Conservation (phyloP, 2,888 invertebrate genomes). For the Athalia circularis region DNA sequence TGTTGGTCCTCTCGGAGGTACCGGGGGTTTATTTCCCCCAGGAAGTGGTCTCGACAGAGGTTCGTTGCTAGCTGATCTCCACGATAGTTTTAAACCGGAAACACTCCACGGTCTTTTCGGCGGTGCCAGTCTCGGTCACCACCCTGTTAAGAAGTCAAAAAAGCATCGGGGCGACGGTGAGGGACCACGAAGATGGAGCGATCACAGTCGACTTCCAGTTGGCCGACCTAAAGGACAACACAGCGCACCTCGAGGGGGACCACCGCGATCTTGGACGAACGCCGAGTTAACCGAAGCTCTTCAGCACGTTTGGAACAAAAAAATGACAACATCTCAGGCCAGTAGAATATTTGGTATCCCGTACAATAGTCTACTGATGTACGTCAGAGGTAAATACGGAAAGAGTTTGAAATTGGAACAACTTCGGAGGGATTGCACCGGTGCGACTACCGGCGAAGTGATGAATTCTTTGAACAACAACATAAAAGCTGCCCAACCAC, state of each 20-base stretch:
- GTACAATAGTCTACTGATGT: conserved; percentile 94
- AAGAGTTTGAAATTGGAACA: conserved; percentile 93
- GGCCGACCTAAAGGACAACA: conserved; percentile 93
- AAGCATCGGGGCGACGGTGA: conserved; percentile 62
- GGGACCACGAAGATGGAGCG: conserved; percentile 67
- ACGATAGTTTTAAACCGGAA: conserved; percentile 71
- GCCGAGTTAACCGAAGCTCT: conserved; percentile 92
- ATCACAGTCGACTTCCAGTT: conserved; percentile 76
- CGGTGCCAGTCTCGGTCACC: conserved; percentile 55
- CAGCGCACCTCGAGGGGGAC: conserved; percentile 92
- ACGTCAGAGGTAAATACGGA: conserved; percentile 94
- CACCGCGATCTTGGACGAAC: conserved; percentile 94
- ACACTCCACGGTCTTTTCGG: conserved; percentile 67
- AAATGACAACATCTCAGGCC: conserved; percentile 95
- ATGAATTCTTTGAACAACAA: conserved; percentile 75
- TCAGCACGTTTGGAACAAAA: conserved; percentile 96
- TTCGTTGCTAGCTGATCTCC: conserved; percentile 65
- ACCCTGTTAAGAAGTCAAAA: conserved; percentile 66
- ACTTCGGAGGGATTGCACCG: conserved; percentile 91
- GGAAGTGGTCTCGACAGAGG: conserved; percentile 63
- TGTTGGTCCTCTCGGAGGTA: conserved; percentile 61
- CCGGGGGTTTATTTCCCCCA: conserved; percentile 65
- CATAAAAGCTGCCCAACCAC: conserved; percentile 75
- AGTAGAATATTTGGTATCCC: conserved; percentile 93
- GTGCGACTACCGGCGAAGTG: conserved; percentile 84